Conservation (phyloP, 2,888 invertebrate genomes). For the Mesorhabditis spiculigera region DNA sequence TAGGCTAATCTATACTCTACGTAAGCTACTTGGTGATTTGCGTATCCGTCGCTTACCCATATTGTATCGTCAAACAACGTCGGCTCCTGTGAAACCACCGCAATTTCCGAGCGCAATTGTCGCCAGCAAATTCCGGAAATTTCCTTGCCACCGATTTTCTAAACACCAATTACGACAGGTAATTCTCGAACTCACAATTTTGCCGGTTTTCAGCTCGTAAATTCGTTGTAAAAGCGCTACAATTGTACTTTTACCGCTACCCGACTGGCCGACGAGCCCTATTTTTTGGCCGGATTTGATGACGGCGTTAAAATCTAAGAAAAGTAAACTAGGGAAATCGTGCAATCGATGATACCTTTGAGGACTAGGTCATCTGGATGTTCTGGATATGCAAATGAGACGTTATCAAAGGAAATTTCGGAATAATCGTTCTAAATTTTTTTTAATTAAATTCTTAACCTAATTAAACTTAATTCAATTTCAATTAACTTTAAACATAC, state of each 20-base stretch:
- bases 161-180: neutral
- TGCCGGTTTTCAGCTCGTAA: neutral
- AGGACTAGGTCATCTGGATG: neutral
- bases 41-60: neutral
- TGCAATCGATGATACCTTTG: neutral
- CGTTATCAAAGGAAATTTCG: neutral
- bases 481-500: too few species aligned
- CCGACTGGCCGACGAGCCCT: neutral
- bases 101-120: neutral
- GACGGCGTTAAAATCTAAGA: neutral
- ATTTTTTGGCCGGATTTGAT: constrained; percentile 4
- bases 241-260: constrained; percentile 4
- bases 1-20: too few species aligned
- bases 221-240: constrained; percentile 2
- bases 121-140: neutral
- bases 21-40: too few species aligned
- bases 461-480: too few species aligned
- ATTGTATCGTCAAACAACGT: constrained; percentile 3
- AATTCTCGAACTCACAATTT: neutral
- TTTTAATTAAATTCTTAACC: too few species aligned
- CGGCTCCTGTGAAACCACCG: neutral
- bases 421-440: neutral
- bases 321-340: neutral
- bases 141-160: neutral
- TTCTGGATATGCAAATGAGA: neutral